Percentiles rank a stretch among this genome's conserved stretches.
Evolutionary conservation across 2,888 invertebrate genomes (phyloP).

Genomic region (Hirtodrosophila duncani): DNA sequence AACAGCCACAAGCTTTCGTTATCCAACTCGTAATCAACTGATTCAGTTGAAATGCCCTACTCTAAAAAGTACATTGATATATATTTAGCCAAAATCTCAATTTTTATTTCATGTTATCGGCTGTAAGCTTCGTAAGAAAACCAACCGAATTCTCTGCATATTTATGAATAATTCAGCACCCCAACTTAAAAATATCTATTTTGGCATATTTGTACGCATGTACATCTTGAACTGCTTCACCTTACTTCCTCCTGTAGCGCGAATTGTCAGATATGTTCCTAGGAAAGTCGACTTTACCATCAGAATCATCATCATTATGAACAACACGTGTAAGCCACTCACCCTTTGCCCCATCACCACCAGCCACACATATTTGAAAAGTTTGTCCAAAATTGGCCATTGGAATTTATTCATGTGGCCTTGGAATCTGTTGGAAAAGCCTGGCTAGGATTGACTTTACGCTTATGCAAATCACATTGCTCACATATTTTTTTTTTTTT

Average conservation of each 20-base stretch:
- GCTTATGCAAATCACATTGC: not conserved
- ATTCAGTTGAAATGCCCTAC: no score
- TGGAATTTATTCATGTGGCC: constrained; percentile 36
- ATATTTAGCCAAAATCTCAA: no score
- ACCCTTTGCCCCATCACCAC: not conserved
- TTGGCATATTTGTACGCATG: no score
- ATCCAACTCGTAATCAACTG: no score
- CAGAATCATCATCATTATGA: constrained; percentile 8
- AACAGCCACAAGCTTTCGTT: no score
- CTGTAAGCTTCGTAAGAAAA: no score
- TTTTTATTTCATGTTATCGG: no score
- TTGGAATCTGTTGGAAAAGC: constrained; percentile 2
- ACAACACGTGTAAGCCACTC: constrained; percentile 27
- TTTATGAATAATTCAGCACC: constrained; percentile 24
- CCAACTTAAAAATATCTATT: no score
- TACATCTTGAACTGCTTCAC: not conserved
- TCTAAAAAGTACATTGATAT: no score
- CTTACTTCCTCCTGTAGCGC: not conserved
- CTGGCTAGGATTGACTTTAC: constrained; percentile 3
- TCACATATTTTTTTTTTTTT: no score
- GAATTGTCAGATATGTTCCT: constrained; percentile 2
- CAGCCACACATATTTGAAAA: constrained; percentile 9
- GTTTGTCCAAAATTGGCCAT: constrained; percentile 30
- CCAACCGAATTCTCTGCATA: constrained; percentile 13
- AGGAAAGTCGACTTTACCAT: constrained; percentile 4